These are phyloP conservation scores for Drosophila pruinosa DNA, from an alignment of 1,140 invertebrate species.

Conservation along the genomic window DNA sequence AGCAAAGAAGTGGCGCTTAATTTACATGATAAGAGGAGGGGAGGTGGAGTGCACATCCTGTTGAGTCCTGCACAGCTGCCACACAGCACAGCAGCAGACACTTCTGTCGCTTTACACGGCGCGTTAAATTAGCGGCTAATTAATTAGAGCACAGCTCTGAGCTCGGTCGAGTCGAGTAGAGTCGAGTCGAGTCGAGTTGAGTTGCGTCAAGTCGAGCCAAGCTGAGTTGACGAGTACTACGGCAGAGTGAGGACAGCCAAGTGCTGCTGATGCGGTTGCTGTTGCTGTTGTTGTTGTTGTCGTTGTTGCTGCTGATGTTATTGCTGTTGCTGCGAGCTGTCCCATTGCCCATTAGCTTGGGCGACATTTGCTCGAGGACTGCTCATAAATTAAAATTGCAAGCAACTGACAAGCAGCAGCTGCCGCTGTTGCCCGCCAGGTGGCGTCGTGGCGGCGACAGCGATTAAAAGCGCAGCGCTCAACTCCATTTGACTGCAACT, in stretches of 20 bases:
- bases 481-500: constrained; percentile 29
- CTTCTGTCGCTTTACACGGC: constrained; percentile 15
- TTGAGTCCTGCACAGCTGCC: constrained; percentile 51
- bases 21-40: not conserved
- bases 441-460: not conserved
- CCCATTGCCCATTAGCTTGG: not conserved
- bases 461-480: not conserved
- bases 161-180: constrained; percentile 41
- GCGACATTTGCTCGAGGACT: constrained; percentile 32
- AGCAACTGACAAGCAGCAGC: constrained; percentile 12
- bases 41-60: constrained; percentile 11
- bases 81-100: no score
- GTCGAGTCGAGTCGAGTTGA: constrained; percentile 28
- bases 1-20: not conserved
- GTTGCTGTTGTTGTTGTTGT: not conserved
- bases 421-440: not conserved
- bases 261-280: not conserved
- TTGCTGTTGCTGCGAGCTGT: not conserved
- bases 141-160: constrained; percentile 53
- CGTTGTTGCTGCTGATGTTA: not conserved
- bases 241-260: not conserved
- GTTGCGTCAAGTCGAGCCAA: constrained; percentile 2
- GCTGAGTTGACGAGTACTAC: not conserved
- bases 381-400: constrained; percentile 45
- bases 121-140: constrained; percentile 78